These are phyloP conservation scores for Andrena bucephala DNA, from an alignment of 2,888 invertebrate genomes.

Conservation along the genomic window DNA sequence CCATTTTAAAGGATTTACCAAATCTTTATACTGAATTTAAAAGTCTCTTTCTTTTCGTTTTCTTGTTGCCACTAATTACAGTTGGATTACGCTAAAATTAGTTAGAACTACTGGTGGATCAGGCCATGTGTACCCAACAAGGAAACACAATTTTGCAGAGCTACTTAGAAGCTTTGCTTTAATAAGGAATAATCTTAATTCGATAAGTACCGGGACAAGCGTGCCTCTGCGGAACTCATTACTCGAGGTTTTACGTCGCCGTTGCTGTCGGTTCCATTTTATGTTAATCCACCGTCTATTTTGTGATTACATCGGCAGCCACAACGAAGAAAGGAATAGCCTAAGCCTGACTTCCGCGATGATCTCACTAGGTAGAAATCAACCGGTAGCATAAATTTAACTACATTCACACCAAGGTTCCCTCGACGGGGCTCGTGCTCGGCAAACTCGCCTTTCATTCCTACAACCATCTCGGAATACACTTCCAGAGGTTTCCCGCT, in stretches of 20 bases:
- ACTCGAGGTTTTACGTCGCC: conserved; percentile 2
- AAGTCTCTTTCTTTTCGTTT: neutral
- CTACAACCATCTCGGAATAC: neutral
- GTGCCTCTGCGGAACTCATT: conserved; percentile 23
- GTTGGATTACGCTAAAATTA: neutral
- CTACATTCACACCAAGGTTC: conserved; percentile 43
- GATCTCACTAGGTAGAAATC: conserved; percentile 55
- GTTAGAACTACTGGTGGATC: neutral
- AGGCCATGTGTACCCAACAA: neutral
- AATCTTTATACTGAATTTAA: neutral
- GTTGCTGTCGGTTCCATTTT: conserved; percentile 35
- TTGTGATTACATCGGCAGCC: conserved; percentile 28
- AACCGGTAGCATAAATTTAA: conserved; percentile 40
- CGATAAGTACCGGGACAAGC: neutral
- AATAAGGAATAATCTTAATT: neutral
- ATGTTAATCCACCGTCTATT: conserved; percentile 29
- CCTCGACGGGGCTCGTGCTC: neutral
- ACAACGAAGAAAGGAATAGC: conserved; percentile 53
- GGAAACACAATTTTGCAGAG: neutral
- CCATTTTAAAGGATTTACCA: too few relatives aligned
- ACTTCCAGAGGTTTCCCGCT: neutral
- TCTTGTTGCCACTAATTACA: neutral
- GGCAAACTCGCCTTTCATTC: conserved; percentile 10
- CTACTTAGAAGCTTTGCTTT: neutral
- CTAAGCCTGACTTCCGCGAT: conserved; percentile 55